phyloP scores from a whole-genome alignment of 2,113 vertebrate species.

The Amphiprion percula region DNA sequence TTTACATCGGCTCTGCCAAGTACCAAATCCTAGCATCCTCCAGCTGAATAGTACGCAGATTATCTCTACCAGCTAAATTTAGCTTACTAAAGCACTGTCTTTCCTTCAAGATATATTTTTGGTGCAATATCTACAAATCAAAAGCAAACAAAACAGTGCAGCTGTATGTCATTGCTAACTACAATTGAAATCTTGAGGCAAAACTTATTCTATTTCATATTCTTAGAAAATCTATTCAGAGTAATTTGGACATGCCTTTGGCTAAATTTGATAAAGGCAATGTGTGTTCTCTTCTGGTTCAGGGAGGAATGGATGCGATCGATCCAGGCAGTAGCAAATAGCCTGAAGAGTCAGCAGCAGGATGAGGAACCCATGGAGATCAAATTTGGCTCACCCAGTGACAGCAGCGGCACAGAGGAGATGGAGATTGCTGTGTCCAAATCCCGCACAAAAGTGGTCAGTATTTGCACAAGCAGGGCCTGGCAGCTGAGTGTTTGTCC shows the following conservation, averaged over 20 bases:
- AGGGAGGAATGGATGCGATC: constrained; percentile 96
- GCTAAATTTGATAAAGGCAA: constrained; percentile 12
- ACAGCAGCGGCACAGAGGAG: constrained; percentile 86
- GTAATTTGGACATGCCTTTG: background rate
- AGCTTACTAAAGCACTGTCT: constrained; percentile 1
- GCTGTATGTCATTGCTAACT: background rate
- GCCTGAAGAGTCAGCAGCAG: constrained; percentile 90
- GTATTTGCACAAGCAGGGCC: constrained; percentile 71
- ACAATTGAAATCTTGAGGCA: background rate
- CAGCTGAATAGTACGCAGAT: constrained; percentile 40
- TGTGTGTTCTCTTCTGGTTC: constrained; percentile 31
- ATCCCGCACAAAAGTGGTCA: constrained; percentile 91
- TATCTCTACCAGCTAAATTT: constrained; percentile 47
- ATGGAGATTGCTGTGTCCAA: constrained; percentile 91
- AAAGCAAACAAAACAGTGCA: background rate
- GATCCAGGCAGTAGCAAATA: constrained; percentile 94
- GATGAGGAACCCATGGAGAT: constrained; percentile 89
- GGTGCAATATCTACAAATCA: background rate
- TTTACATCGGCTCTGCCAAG: constrained; percentile 58
- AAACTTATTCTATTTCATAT: background rate
- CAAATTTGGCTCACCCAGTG: constrained; percentile 89
- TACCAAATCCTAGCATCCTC: constrained; percentile 59
- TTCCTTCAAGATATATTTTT: constrained; percentile 11
- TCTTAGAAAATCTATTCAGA: background rate
- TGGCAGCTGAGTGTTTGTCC: constrained; percentile 61